Conservation (phyloP, 2,888 invertebrate genomes). For the Scaptomyza tumidula region DNA sequence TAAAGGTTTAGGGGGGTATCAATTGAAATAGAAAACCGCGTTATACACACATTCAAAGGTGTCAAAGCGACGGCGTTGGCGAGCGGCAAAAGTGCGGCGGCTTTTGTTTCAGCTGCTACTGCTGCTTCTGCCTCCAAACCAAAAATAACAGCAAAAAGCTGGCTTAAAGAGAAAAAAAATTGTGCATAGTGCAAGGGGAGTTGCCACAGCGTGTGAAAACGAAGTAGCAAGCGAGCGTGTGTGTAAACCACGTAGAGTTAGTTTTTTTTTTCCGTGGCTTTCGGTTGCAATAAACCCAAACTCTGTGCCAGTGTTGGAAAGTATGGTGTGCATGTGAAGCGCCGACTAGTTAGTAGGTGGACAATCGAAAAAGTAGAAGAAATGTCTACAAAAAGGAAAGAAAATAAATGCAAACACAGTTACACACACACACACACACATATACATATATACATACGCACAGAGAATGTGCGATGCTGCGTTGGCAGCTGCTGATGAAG, state of each 20-base stretch:
- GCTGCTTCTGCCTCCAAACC: constrained; percentile 1
- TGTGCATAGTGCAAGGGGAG: constrained; percentile 79
- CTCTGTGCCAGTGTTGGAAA: constrained; percentile 26
- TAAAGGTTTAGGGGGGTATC: constrained; percentile 46
- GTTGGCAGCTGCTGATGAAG: constrained; percentile 78
- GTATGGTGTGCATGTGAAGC: constrained; percentile 25
- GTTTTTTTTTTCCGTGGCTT: constrained; percentile 43
- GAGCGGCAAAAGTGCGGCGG: constrained; percentile 67
- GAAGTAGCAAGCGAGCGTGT: constrained; percentile 25
- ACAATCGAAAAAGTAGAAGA: constrained; percentile 60
- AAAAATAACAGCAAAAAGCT: constrained; percentile 23
- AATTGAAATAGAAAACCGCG: constrained; percentile 80
- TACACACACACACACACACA: constrained; percentile 17
- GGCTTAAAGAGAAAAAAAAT: constrained; percentile 49
- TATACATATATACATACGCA: constrained; percentile 16
- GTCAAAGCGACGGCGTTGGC: constrained; percentile 73
- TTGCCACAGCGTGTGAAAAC: constrained; percentile 74
- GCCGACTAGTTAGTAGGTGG: constrained; percentile 75
- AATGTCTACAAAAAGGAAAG: constrained; percentile 41
- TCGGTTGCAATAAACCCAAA: constrained; percentile 41
- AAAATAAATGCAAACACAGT: constrained; percentile 22
- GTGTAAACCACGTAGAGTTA: constrained; percentile 32
- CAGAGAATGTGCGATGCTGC: constrained; percentile 38
- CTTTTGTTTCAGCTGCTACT: constrained; percentile 60
- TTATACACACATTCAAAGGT: constrained; percentile 68